Evolutionary conservation across 2,113 vertebrate species (phyloP), one percentile per base, ranked within the genome.

Genomic region (Peromyscus polionotus): DNA sequence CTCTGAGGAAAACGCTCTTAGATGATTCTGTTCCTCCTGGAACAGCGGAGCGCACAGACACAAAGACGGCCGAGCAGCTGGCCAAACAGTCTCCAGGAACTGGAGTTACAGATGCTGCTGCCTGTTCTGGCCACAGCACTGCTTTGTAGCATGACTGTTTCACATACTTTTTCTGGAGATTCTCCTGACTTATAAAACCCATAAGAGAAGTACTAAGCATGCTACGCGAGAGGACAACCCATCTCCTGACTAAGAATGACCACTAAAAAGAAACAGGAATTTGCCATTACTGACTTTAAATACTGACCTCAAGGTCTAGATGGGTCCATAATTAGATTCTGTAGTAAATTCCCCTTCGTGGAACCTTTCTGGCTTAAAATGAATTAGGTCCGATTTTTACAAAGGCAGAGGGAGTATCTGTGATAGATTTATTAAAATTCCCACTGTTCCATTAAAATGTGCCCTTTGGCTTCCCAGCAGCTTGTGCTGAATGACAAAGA

Each of bases 301-400:
- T 97, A 98, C 83, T 93, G 97, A 83, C 94, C 93, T 83, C 97
- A 98, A 98, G 63, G 94, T 93, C 92, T 96, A 91, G 84, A 95
- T 93, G 95, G 88, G 70, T 81, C 77, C 95, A 96, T 97, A 98
- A 98, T 97, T 98, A 97, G 85, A 97, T 97, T 98, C 88, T 94
- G 92, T 91, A 98, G 70, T 90, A 98, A 97, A 91, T 96, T 96
- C 11, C 83, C 72, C 88, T 98, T 96, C 87, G 94, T 91, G 86
- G 96, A 80, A 97, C 36, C 81, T 93, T 0, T 76, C 97, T 94
- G 97, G 97, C 95, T 97, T 98, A 97, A 95, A 98, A 98, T 48
- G 92, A 98, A 98, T 98, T 96, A 98, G 93, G 80, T 97, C 96
- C 97, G n/a, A 90, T 95, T 98, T 97, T 97, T 76, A 97, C 91